phyloP scores from a whole-genome alignment of 2,113 vertebrate species.

The Cacatua alba region DNA sequence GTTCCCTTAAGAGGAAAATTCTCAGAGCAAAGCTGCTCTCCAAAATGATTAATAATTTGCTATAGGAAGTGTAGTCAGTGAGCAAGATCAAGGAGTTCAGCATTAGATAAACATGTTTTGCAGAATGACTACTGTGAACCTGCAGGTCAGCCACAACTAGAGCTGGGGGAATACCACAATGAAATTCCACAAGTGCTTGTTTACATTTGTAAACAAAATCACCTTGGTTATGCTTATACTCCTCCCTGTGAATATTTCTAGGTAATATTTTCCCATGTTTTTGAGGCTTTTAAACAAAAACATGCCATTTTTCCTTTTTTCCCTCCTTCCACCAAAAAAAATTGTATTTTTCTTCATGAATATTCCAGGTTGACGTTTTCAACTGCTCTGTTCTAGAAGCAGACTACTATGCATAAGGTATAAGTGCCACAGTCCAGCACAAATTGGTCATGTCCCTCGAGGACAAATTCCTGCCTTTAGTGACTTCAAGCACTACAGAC shows the following conservation, averaged over 20 bases:
- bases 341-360: neutral
- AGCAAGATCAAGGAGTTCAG: neutral
- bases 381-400: neutral
- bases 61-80: neutral
- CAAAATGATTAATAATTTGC: neutral
- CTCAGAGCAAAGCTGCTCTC: neutral
- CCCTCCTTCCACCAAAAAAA: neutral
- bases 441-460: fast-evolving
- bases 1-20: neutral
- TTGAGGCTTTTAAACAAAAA: neutral
- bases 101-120: neutral
- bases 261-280: neutral
- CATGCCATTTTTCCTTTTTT: neutral
- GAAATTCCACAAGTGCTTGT: neutral
- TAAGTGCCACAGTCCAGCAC: neutral
- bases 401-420: neutral
- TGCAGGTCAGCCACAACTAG: neutral
- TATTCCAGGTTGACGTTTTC: neutral
- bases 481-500: fast-evolving
- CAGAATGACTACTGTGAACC: neutral
- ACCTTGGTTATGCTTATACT: neutral
- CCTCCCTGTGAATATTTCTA: neutral
- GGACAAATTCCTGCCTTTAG: neutral
- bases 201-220: neutral
- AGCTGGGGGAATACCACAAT: neutral